phyloP scores from a whole-genome alignment of 2,888 invertebrate genomes.

The Diadromus collaris region DNA sequence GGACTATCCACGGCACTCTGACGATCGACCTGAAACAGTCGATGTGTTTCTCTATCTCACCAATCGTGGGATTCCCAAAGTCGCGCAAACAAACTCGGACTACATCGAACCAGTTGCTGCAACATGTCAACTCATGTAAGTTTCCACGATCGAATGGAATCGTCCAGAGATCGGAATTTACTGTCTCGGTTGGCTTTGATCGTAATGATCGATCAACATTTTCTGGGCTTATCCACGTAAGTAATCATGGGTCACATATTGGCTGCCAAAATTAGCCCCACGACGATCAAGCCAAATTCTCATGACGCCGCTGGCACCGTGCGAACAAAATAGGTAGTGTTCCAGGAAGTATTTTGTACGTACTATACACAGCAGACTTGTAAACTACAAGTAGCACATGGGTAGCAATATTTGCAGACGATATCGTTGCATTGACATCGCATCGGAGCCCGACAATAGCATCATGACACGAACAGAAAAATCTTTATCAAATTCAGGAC shows the following conservation, averaged over 20 bases:
- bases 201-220: too few species aligned
- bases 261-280: too few species aligned
- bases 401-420: slow-evolving; percentile 39
- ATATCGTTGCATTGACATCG: slow-evolving; percentile 12
- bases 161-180: too few species aligned
- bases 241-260: too few species aligned
- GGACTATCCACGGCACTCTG: slow-evolving; percentile 47
- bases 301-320: too few species aligned
- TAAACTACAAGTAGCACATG: neutral
- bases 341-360: too few species aligned
- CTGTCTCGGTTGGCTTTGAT: too few species aligned
- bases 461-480: neutral
- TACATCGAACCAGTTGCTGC: slow-evolving; percentile 8
- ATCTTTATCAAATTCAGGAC: slow-evolving; percentile 14
- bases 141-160: too few species aligned
- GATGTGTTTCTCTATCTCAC: slow-evolving; percentile 62
- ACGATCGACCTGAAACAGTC: slow-evolving; percentile 63
- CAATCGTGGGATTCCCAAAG: slow-evolving; percentile 1
- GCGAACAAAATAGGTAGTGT: too few species aligned
- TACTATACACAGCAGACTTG: slow-evolving; percentile 25
- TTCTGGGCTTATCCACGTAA: too few species aligned
- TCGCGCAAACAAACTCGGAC: slow-evolving; percentile 24
- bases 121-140: neutral
- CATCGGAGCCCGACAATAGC: neutral
- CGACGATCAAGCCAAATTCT: too few species aligned